phyloP scores from a whole-genome alignment of 2,113 vertebrate species.

The Xiphophorus couchianus region DNA sequence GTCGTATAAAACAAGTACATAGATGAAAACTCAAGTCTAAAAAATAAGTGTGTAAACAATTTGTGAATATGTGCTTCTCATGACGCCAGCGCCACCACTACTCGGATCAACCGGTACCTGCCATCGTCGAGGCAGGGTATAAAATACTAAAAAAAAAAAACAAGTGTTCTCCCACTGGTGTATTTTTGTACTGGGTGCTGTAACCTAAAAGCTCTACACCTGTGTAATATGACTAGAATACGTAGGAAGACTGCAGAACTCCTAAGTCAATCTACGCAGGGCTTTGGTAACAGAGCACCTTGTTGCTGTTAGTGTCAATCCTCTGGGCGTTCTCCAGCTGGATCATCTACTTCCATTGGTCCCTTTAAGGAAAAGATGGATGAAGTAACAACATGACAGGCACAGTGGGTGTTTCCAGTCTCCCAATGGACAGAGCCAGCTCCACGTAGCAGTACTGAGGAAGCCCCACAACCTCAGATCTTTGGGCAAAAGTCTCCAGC shows the following conservation, averaged over 20 bases:
- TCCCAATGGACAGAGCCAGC: slow-evolving; percentile 69
- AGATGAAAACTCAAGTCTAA: slow-evolving; percentile 85
- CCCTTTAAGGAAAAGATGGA: slow-evolving; percentile 67
- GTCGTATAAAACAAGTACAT: slow-evolving; percentile 91
- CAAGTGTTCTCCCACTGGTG: slow-evolving; percentile 42
- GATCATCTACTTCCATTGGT: slow-evolving; percentile 54
- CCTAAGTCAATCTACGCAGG: slow-evolving; percentile 42
- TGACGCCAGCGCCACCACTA: slow-evolving; percentile 91
- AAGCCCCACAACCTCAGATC: slow-evolving; percentile 48
- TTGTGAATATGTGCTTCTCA: slow-evolving; percentile 88
- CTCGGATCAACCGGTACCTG: slow-evolving; percentile 77
- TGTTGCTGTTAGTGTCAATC: slow-evolving; percentile 64
- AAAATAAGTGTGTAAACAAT: slow-evolving; percentile 93
- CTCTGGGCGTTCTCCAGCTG: slow-evolving; percentile 50
- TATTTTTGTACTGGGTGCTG: slow-evolving; percentile 55
- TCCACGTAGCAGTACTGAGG: slow-evolving; percentile 63
- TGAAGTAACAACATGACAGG: slow-evolving; percentile 58
- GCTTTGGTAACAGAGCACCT: slow-evolving; percentile 69
- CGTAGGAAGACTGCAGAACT: slow-evolving; percentile 53
- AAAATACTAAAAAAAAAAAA: slow-evolving; percentile 60
- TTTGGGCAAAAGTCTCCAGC: slow-evolving; percentile 65
- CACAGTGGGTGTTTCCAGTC: slow-evolving; percentile 65
- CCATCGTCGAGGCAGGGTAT: slow-evolving; percentile 67
- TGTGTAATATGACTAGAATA: slow-evolving; percentile 66
- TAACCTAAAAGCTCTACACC: slow-evolving; percentile 67